Conservation (phyloP, 2,888 invertebrate genomes). For the Spilosoma lubricipeda region DNA sequence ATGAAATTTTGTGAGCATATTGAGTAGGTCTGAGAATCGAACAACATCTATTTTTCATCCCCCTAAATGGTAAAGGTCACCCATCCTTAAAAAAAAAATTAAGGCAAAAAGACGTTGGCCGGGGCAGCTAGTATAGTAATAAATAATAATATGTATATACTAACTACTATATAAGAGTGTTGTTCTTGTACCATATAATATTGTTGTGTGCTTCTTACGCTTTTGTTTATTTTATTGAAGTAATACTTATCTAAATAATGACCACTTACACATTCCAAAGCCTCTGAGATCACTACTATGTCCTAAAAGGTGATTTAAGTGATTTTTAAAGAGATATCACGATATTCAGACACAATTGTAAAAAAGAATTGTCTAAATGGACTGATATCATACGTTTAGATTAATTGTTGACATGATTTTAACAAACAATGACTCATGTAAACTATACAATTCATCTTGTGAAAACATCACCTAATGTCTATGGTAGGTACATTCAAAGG, state of each 20-base stretch:
- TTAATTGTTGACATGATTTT: slow-evolving; percentile 7
- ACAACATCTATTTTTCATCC: too few species aligned
- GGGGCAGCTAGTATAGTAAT: too few species aligned
- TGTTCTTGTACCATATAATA: too few species aligned
- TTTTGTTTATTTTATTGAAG: neutral
- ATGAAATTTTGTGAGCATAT: too few species aligned
- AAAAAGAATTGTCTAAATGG: neutral
- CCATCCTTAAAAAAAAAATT: too few species aligned
- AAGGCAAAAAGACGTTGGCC: too few species aligned
- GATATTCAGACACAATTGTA: neutral
- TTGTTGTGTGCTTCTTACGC: too few species aligned
- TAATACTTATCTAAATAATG: neutral
- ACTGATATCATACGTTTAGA: slow-evolving; percentile 6
- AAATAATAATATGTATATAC: too few species aligned
- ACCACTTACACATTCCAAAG: neutral
- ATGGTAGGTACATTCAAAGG: slow-evolving; percentile 30
- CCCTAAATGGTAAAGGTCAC: too few species aligned
- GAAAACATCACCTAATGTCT: neutral
- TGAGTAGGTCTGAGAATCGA: too few species aligned
- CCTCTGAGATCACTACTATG: neutral
- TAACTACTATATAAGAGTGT: neutral
- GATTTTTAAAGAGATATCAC: neutral
- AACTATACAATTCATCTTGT: slow-evolving; percentile 1
- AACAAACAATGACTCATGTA: neutral
- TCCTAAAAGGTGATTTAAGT: neutral